These are phyloP conservation scores for Philypnodon macrostomus DNA, from an alignment of 2,797 vertebrate species.

Conservation along the genomic window DNA sequence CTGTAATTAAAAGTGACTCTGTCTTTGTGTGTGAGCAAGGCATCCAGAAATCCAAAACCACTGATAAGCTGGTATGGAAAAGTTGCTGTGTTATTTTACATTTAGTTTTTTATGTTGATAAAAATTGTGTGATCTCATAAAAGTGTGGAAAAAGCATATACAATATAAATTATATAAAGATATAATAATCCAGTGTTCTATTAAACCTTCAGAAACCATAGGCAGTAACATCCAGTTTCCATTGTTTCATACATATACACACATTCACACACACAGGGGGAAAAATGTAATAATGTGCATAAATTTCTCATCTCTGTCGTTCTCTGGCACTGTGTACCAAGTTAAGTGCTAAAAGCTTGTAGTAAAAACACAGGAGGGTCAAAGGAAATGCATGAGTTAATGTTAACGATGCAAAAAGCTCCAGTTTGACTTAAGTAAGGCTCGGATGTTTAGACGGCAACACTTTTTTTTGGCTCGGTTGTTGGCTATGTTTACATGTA, in stretches of 20 bases:
- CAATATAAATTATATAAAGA: slow-evolving; percentile 65
- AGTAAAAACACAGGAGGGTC: slow-evolving; percentile 30
- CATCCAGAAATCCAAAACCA: slow-evolving; percentile 70
- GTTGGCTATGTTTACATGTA: slow-evolving; percentile 56
- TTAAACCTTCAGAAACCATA: slow-evolving; percentile 57
- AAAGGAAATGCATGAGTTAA: slow-evolving; percentile 36
- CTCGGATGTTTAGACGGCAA: slow-evolving; percentile 57
- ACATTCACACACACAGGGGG: slow-evolving; percentile 19
- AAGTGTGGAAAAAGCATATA: slow-evolving; percentile 45
- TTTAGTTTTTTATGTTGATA: slow-evolving; percentile 51
- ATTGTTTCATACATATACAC: slow-evolving; percentile 38
- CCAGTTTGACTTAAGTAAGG: slow-evolving; percentile 67
- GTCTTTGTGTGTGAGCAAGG: slow-evolving; percentile 56
- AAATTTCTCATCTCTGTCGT: slow-evolving; percentile 49
- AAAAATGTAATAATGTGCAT: slow-evolving; percentile 61
- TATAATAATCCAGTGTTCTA: slow-evolving; percentile 78
- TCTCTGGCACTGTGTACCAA: slow-evolving; percentile 53
- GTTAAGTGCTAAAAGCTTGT: slow-evolving; percentile 75
- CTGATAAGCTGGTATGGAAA: slow-evolving; percentile 67
- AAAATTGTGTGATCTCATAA: slow-evolving; percentile 29
- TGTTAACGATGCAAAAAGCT: slow-evolving; percentile 39
- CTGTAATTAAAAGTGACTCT: slow-evolving; percentile 53
- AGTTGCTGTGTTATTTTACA: slow-evolving; percentile 17
- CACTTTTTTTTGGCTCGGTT: slow-evolving; percentile 48
- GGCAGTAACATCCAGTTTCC: slow-evolving; percentile 63